Evolutionary conservation across 2,888 invertebrate genomes (phyloP).

Genomic region (Diaperis boleti): DNA sequence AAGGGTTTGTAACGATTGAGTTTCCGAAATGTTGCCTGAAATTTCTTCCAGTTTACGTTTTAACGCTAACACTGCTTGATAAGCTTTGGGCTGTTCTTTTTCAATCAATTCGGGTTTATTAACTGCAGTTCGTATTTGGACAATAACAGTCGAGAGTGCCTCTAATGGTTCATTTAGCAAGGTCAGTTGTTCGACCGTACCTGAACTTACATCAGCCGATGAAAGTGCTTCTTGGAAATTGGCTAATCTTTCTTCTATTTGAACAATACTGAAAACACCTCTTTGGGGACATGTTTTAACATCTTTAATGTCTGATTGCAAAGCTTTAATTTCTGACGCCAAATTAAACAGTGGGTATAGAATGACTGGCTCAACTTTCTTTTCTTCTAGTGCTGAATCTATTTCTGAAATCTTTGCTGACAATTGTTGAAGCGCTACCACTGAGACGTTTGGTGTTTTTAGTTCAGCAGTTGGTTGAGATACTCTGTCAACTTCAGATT

Average conservation of each 20-base stretch:
- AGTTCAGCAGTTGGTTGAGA: conserved; percentile 27
- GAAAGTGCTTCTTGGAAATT: conserved; percentile 34
- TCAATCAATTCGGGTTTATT: conserved; percentile 43
- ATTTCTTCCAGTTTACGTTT: conserved; percentile 42
- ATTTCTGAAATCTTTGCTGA: conserved; percentile 37
- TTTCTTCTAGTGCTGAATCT: conserved; percentile 1
- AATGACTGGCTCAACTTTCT: background rate
- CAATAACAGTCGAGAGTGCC: conserved; percentile 38
- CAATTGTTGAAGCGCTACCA: conserved; percentile 33
- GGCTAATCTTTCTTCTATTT: conserved; percentile 28
- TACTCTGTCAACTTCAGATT: conserved; percentile 36
- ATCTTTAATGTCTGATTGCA: conserved; percentile 9
- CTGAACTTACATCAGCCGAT: background rate
- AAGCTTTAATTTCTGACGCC: conserved; percentile 15
- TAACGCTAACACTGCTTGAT: conserved; percentile 40
- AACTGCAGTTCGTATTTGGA: conserved; percentile 37
- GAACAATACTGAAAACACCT: conserved; percentile 28
- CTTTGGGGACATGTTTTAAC: conserved; percentile 1
- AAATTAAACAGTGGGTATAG: conserved; percentile 8
- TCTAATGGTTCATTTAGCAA: conserved; percentile 37
- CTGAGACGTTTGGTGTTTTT: conserved; percentile 33
- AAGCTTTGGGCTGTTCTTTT: conserved; percentile 43
- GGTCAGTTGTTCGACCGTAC: background rate
- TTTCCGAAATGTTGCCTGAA: conserved; percentile 26
- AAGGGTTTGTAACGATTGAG: background rate